Base-by-base conservation (phyloP, 1,140 invertebrate genomes). In the Chionoecetes opilio region DNA sequence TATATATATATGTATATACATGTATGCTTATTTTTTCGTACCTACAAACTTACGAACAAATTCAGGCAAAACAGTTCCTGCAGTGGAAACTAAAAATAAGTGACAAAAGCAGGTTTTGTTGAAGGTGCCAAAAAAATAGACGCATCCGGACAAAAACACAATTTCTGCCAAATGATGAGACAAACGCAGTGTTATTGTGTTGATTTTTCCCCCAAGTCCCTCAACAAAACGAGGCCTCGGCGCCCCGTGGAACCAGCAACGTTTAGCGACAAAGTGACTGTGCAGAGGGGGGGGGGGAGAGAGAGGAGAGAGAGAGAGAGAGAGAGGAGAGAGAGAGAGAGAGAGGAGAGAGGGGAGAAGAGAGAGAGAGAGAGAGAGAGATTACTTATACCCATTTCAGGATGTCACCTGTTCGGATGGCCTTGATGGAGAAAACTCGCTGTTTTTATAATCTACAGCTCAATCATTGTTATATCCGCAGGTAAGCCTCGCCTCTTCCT, bases 311-410 rank as follows among this genome's bases (percentile, higher is more conserved):
- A 75, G 63, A 75, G 63, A 75, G 41, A 75, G 53, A 75, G 53
- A 75, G 53, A 75, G 63, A 75, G 63, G 63, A 75, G 63, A 75
- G 63, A 75, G 63, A 75, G 63, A 75, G 63, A 75, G 63, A 75
- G 63, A 75, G 63, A 75, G 63, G 46, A 53, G 46, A 53, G 46
- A 53, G 46, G 21, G 46, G 21, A 17, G 21, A 26, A 75, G 63
- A n/a, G 63, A 75, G 63, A 75, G 63, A 75, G 63, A 75, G 63
- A 75, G 63, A 75, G 63, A 75, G 63, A 75, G 63, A 17, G 11
- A 75, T 2, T 75, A 6, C 26, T 46, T 5, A 46, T 14, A 46
- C 41, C 14, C 14, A 46, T 46, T 46, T 46, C 14, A 46, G 8
- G 46, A 0, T 0, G 8, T 53, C 46, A 53, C 46, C 11, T 53